Evolutionary conservation across 2,797 vertebrate genomes (phyloP), one percentile per base, ranked within the genome.

Genomic region (Leptodactylus fallax): DNA sequence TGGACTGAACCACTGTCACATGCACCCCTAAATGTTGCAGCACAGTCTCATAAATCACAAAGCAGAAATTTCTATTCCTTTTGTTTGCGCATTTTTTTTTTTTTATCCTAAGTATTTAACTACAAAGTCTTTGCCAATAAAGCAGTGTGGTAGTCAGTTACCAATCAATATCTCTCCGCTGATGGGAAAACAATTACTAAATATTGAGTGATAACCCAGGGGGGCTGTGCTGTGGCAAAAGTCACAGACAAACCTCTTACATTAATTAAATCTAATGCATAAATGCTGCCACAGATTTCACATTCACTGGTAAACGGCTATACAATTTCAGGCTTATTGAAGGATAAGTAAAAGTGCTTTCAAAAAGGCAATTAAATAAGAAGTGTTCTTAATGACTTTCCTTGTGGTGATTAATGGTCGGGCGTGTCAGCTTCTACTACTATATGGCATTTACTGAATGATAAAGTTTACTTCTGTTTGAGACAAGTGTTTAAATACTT

Each of bases 151-250:
- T 61, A 80, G 65, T 88, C 76, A 78, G 76, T 77, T 85, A 81
- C 78, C 72, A 72, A 88, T 88, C 87, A 69, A 88, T 88, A 85
- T 67, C n/a, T 27, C 69, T 72, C 79, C 6, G 63, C 67, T 88
- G 83, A 88, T 88, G 87, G 27, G 83, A 88, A 79, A 85, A 88
- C 83, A 88, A 88, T 88, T 85, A 85, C 87, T 88, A 81, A 85
- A 88, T 85, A 88, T 81, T 76, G 78, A 88, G 83, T 85, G 72
- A 85, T 85, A 80, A 69, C 82, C 77, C 23, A 60, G 65, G 65
- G 76, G 86, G 56, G 77, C 16, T 79, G 77, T 63, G 21, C 74
- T 80, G 49, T 84, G 83, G 81, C 82, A 88, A 85, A 85, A 63
- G 87, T 80, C 83, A 72, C n/a, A 80, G 67, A 27, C 77, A 65